phyloP scores from a whole-genome alignment of 2,888 invertebrate species.

The Ferrisia virgata region DNA sequence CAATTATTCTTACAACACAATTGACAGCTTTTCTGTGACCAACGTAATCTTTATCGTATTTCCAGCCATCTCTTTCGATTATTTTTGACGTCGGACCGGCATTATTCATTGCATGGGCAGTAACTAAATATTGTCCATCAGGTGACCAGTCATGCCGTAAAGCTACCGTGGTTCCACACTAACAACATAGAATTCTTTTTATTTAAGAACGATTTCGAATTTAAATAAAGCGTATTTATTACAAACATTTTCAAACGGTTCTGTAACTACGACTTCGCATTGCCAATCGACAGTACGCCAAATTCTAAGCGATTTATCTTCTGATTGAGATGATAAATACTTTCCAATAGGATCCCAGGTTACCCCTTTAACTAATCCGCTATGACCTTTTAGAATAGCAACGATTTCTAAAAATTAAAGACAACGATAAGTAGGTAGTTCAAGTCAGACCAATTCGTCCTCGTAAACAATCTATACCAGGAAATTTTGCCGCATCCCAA shows the following conservation, averaged over 20 bases:
- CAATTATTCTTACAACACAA: constrained; percentile 61
- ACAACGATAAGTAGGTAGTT: not conserved
- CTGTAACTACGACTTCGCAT: constrained; percentile 78
- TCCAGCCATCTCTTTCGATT: constrained; percentile 90
- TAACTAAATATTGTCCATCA: constrained; percentile 93
- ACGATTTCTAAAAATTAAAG: constrained; percentile 62
- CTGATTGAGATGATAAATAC: constrained; percentile 93
- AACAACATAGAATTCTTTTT: constrained; percentile 47
- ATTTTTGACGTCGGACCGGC: constrained; percentile 97
- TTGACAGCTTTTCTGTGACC: constrained; percentile 97
- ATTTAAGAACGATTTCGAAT: not conserved
- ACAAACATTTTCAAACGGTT: constrained; percentile 75
- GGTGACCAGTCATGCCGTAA: constrained; percentile 94
- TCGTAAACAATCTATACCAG: constrained; percentile 53
- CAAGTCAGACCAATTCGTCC: not conserved
- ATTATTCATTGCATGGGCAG: constrained; percentile 98
- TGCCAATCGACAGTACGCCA: constrained; percentile 97
- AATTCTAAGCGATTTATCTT: constrained; percentile 87
- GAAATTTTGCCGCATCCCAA: constrained; percentile 92
- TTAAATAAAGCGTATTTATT: too few relatives aligned
- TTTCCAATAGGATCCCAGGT: constrained; percentile 99
- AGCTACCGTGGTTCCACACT: constrained; percentile 82
- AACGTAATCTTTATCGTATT: constrained; percentile 92
- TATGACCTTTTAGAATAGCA: constrained; percentile 82
- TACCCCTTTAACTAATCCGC: constrained; percentile 93